Evolutionary conservation across 2,888 invertebrate species (phyloP).

Genomic region (Hypomecis atomaria): DNA sequence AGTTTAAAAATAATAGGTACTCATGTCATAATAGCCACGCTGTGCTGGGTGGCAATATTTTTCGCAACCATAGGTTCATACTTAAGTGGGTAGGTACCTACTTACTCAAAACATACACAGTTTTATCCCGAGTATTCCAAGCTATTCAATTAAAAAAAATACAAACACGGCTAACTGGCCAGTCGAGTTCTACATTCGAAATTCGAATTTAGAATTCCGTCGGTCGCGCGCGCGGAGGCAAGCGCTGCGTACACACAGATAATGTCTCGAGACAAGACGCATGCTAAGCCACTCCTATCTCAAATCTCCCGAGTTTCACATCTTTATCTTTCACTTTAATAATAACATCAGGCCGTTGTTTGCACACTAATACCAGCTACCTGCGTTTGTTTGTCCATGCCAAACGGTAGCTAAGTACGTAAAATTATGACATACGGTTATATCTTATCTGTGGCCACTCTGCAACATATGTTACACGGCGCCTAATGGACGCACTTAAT

Average conservation of each 20-base stretch:
- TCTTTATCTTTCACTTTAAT: conserved; percentile 77
- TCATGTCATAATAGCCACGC: too few relatives aligned
- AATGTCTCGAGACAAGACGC: conserved; percentile 52
- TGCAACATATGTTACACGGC: conserved; percentile 76
- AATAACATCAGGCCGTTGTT: conserved; percentile 69
- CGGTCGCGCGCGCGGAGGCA: conserved; percentile 43
- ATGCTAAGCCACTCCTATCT: conserved; percentile 64
- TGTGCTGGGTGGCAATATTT: too few relatives aligned
- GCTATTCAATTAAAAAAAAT: too few relatives aligned
- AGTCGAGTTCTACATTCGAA: conserved; percentile 37
- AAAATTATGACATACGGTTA: conserved; percentile 81
- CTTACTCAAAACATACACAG: too few relatives aligned
- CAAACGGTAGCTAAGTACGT: conserved; percentile 75
- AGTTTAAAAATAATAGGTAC: too few relatives aligned
- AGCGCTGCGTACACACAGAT: conserved; percentile 46
- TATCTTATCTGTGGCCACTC: conserved; percentile 83
- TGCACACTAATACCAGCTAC: conserved; percentile 75
- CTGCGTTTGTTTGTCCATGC: conserved; percentile 72
- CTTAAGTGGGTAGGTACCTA: too few relatives aligned
- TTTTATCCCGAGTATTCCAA: too few relatives aligned
- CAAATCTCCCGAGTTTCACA: conserved; percentile 67
- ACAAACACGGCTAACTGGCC: conserved; percentile 12
- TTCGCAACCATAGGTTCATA: too few relatives aligned
- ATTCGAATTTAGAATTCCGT: conserved; percentile 40
- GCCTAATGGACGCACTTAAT: conserved; percentile 76